Evolutionary conservation across 2,888 invertebrate genomes (phyloP).

Genomic region (Labia minor): DNA sequence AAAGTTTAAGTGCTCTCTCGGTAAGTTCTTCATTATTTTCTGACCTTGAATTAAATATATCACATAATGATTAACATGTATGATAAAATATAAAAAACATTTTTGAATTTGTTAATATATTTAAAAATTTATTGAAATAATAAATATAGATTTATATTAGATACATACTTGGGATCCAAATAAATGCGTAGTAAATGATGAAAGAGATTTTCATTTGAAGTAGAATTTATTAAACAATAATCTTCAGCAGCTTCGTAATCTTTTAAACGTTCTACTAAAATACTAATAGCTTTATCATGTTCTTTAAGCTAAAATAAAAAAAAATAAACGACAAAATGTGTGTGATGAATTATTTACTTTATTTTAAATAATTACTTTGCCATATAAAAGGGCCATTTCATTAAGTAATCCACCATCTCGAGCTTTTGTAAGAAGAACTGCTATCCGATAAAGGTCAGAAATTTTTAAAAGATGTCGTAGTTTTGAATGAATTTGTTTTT

Average conservation of each 20-base stretch:
- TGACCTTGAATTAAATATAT: constrained; percentile 29
- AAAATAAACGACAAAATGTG: background rate
- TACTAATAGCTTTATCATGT: constrained; percentile 41
- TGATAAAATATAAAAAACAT: too few species aligned
- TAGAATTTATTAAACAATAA: constrained; percentile 35
- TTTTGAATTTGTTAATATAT: too few species aligned
- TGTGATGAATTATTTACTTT: background rate
- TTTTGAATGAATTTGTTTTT: constrained; percentile 31
- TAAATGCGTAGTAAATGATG: constrained; percentile 23
- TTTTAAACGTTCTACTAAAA: constrained; percentile 39
- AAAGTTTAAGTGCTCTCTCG: constrained; percentile 36
- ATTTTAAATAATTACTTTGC: constrained; percentile 34
- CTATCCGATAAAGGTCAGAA: constrained; percentile 37
- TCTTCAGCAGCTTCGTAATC: constrained; percentile 41
- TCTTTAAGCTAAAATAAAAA: constrained; percentile 36
- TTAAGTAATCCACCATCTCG: constrained; percentile 37
- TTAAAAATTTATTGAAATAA: too few species aligned
- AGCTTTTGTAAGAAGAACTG: constrained; percentile 38
- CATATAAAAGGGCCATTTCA: constrained; percentile 42
- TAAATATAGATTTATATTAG: too few species aligned
- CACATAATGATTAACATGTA: too few species aligned
- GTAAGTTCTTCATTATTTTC: constrained; percentile 33
- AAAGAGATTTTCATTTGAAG: constrained; percentile 24
- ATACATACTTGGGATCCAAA: constrained; percentile 25
- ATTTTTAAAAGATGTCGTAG: constrained; percentile 36